These are phyloP conservation scores for Acomys russatus DNA, from an alignment of 2,797 vertebrate species.

Conservation along the genomic window DNA sequence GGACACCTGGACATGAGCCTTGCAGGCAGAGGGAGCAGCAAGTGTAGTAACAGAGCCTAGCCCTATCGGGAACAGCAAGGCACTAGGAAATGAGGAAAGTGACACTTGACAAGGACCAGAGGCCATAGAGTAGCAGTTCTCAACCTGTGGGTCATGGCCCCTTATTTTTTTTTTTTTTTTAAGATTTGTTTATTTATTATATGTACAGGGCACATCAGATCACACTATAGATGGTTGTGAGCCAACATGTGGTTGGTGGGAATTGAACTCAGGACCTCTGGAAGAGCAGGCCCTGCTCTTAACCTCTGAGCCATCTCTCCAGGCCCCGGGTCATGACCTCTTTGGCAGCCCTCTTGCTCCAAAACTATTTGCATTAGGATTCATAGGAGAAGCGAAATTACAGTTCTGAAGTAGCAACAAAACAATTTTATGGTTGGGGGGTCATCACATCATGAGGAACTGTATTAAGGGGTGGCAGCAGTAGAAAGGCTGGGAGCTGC, in stretches of 20 bases:
- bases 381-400: neutral
- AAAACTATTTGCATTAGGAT: neutral
- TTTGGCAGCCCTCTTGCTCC: neutral
- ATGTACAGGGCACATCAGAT: too few species aligned
- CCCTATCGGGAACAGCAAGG: too few species aligned
- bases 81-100: rapidly evolving
- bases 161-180: too few species aligned
- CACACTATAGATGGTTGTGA: too few species aligned
- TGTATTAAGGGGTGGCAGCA: neutral
- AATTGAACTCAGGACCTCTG: too few species aligned
- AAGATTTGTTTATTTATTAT: too few species aligned
- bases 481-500: neutral
- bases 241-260: too few species aligned
- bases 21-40: neutral
- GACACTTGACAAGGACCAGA: neutral
- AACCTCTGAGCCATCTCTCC: neutral
- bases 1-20: too few species aligned
- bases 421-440: neutral
- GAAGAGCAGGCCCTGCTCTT: too few species aligned
- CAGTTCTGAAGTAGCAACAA: neutral
- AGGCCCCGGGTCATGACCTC: neutral
- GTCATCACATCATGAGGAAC: neutral
- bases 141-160: too few species aligned
- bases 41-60: too few species aligned
- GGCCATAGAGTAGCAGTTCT: neutral